Percentiles rank a stretch among this genome's conserved stretches.
These are phyloP conservation scores for Fulica atra DNA, from an alignment of 2,113 vertebrate species.

Conservation along the genomic window DNA sequence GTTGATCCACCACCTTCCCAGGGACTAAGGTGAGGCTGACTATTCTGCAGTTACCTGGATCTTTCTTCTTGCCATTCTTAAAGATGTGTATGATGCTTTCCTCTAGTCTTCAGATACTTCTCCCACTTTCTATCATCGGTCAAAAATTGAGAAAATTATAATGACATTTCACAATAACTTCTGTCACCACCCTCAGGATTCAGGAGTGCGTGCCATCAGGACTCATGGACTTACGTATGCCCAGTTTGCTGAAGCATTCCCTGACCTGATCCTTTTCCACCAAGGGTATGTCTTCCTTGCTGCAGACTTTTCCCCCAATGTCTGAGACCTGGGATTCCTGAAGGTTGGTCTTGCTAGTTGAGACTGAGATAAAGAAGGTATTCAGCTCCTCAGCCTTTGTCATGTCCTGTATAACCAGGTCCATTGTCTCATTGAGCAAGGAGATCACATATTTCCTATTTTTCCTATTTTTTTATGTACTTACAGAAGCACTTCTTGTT, in stretches of 20 bases:
- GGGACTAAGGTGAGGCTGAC: neutral
- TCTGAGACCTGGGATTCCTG: neutral
- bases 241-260: neutral
- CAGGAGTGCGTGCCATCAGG: rapidly evolving
- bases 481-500: neutral
- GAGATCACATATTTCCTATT: rapidly evolving
- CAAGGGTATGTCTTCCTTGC: neutral
- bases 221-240: rapidly evolving
- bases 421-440: neutral
- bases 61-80: neutral
- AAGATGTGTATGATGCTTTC: neutral
- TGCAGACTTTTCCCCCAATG: neutral
- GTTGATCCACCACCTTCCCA: neutral
- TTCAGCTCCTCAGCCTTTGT: neutral
- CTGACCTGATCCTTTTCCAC: neutral
- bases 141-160: neutral
- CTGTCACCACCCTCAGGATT: neutral
- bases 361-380: neutral
- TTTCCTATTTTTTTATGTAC: neutral
- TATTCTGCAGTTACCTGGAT: neutral
- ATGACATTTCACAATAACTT: neutral
- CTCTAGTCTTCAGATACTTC: neutral
- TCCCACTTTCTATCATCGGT: rapidly evolving
- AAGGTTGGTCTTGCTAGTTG: neutral
- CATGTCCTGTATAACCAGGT: neutral